Evolutionary conservation across 1,140 invertebrate genomes (phyloP), one percentile per base, ranked within the genome.

Genomic region (Phymorhynchus buccinoides): DNA sequence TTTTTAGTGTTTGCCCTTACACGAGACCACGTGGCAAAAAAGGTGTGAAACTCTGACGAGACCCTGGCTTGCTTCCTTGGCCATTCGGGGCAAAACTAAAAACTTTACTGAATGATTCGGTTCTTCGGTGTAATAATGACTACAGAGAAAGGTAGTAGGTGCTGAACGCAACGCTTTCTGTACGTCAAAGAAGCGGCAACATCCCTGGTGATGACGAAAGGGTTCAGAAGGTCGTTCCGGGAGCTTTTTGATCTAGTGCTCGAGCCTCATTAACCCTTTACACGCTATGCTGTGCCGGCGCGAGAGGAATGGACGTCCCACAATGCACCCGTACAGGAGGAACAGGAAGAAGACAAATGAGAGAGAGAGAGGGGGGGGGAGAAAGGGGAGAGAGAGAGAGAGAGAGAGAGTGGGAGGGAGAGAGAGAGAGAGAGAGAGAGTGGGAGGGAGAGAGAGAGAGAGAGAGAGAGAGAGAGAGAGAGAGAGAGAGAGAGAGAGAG

Each of bases 231-330:
- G 30, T 12, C 30, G 68, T 35, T 30, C 6, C 68, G 30, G 3
- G 30, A 2, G 39, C n/a, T 3, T 79, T 42, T 52, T 79, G 42
- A 42, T 79, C 39, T 42, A 52, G 41, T 27, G 44, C 44, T 79
- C 77, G 32, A 44, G 41, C 1, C 39, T 52, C 77, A 79, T 79
- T 73, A 73, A 73, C 68, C 35, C 68, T 35, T 30, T 73, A 30
- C 68, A 73, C 68, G 68, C 68, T 35, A 4, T 6, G 30, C 30
- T 73, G 30, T 73, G 30, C 6, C 68, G 30, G 68, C 68, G 30
- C 68, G 68, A 32, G 3, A 73, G 68, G 68, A 73, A 73, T 73
- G 68, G 68, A 73, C 68, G 68, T 35, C 68, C 68, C 68, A 73
- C 68, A 73, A 73, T 73, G 68, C 68, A 73, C 30, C 30, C 7